Evolutionary conservation across 2,888 invertebrate species (phyloP).

Genomic region (Unio delphinus): DNA sequence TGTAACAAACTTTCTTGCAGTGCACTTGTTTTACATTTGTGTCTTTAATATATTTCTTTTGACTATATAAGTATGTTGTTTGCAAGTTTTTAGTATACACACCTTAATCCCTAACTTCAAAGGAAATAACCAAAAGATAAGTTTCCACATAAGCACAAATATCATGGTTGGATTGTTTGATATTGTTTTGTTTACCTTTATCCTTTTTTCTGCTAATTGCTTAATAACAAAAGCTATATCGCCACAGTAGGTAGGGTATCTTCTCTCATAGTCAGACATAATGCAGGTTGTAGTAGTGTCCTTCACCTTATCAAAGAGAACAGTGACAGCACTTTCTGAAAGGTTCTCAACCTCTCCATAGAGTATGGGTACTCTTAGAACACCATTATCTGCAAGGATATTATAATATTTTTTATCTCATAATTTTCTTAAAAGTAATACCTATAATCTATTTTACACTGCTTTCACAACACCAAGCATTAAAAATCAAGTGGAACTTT

Average conservation of each 20-base stretch:
- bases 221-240: slow-evolving; percentile 72
- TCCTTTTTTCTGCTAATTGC: slow-evolving; percentile 62
- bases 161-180: neutral
- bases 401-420: neutral
- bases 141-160: no score
- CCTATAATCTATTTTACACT: no score
- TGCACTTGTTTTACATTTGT: no score
- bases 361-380: slow-evolving; percentile 74
- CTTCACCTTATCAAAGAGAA: slow-evolving; percentile 66
- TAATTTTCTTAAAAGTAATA: neutral
- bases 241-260: slow-evolving; percentile 72
- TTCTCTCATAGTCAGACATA: slow-evolving; percentile 72
- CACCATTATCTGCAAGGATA: slow-evolving; percentile 68
- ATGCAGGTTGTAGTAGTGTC: slow-evolving; percentile 40
- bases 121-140: no score
- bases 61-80: no score
- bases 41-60: no score
- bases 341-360: slow-evolving; percentile 73
- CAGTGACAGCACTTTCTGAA: slow-evolving; percentile 73
- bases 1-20: no score
- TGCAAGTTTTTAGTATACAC: no score
- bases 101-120: no score
- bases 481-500: no score
- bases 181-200: slow-evolving; percentile 45
- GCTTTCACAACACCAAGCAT: no score